Percentiles rank a stretch among this genome's conserved stretches.
phyloP scores from a whole-genome alignment of 1,140 invertebrate species.

The Drosophila ercepeae region DNA sequence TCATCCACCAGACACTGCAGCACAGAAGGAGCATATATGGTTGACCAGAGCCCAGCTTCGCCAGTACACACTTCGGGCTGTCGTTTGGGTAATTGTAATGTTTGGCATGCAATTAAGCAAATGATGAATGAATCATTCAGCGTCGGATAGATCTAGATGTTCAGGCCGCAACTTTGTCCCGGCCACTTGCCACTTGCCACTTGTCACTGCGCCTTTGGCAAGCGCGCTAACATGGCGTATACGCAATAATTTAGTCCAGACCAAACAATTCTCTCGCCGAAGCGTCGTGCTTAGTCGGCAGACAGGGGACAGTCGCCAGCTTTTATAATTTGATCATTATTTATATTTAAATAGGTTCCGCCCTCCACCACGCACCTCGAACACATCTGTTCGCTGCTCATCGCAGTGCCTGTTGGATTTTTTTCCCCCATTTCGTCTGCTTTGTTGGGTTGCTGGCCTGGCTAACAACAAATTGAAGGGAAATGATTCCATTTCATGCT shows the following conservation, averaged over 20 bases:
- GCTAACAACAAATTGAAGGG: constrained; percentile 82
- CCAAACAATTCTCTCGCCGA: constrained; percentile 17
- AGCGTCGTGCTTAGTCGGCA: constrained; percentile 19
- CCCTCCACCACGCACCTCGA: constrained; percentile 22
- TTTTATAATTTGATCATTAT: constrained; percentile 76
- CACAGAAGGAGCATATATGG: background rate
- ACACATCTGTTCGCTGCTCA: constrained; percentile 59
- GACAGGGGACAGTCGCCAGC: constrained; percentile 39
- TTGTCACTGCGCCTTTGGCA: constrained; percentile 37
- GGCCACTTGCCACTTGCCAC: constrained; percentile 52
- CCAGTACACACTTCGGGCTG: constrained; percentile 34
- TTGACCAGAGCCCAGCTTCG: background rate
- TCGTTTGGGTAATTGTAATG: constrained; percentile 36
- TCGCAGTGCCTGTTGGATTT: constrained; percentile 28
- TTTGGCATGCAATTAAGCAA: constrained; percentile 67
- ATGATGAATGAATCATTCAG: constrained; percentile 71
- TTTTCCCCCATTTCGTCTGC: constrained; percentile 24
- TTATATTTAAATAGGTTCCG: constrained; percentile 71
- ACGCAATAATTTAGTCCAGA: constrained; percentile 52
- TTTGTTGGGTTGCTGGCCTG: constrained; percentile 58
- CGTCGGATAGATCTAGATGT: background rate
- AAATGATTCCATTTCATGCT: constrained; percentile 83
- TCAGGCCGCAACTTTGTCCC: background rate
- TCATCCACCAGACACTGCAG: constrained; percentile 2
- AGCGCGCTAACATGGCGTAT: constrained; percentile 56